A percentile compares a stretch with the other conserved stretches of the same genome.
These are phyloP conservation scores for Choloepus hoffmanni DNA, from an alignment of 2,113 vertebrate species.

Conservation along the genomic window DNA sequence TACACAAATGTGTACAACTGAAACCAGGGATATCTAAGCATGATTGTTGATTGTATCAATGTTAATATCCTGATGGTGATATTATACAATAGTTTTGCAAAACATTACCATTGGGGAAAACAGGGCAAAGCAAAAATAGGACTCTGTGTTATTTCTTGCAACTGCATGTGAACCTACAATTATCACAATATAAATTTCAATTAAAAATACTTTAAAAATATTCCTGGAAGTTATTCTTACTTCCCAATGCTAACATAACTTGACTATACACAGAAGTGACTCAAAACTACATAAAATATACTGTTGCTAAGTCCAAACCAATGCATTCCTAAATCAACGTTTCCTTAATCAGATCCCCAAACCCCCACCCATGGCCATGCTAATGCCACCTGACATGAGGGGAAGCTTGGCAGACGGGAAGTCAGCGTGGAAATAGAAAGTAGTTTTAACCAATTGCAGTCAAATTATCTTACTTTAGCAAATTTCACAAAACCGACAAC, in stretches of 20 bases:
- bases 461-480: background rate
- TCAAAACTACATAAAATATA: background rate
- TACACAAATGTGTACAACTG: background rate
- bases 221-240: background rate
- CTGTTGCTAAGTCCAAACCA: slow-evolving; percentile 2
- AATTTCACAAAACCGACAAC: background rate
- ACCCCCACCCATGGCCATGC: background rate
- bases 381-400: background rate
- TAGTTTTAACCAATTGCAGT: background rate
- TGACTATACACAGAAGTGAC: background rate
- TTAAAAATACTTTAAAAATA: slow-evolving; percentile 2
- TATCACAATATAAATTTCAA: background rate
- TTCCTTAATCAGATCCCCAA: background rate
- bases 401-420: background rate
- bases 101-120: background rate
- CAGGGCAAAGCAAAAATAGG: background rate
- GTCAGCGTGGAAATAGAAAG: background rate
- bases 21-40: background rate
- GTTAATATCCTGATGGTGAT: background rate
- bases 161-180: background rate
- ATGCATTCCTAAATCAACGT: background rate
- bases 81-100: background rate
- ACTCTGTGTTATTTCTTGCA: background rate
- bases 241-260: background rate
- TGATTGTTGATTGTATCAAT: background rate